Evolutionary conservation across 2,113 vertebrate species (phyloP).

Genomic region (Antennarius striatus): DNA sequence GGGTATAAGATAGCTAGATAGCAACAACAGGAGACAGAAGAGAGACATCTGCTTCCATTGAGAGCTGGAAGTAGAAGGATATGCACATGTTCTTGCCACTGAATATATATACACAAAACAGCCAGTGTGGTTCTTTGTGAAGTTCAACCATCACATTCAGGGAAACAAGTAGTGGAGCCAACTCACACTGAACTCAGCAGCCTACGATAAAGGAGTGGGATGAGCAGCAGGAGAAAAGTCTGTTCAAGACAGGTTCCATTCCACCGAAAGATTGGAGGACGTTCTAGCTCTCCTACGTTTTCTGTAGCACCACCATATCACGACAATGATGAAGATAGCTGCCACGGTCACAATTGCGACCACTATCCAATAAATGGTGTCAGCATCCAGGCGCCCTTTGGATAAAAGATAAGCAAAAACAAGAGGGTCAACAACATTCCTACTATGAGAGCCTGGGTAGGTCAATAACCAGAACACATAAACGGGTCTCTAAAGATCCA

Average conservation of each 20-base stretch:
- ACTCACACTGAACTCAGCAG: slow-evolving; percentile 82
- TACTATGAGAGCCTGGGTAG: too few relatives aligned
- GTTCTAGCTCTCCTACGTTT: slow-evolving; percentile 79
- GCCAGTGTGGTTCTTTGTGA: slow-evolving; percentile 11
- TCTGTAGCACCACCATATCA: slow-evolving; percentile 48
- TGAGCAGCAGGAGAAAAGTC: too few relatives aligned
- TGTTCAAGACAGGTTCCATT: too few relatives aligned
- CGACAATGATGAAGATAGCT: too few relatives aligned
- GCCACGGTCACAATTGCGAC: slow-evolving; percentile 69
- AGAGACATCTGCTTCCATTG: too few relatives aligned
- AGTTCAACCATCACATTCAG: slow-evolving; percentile 11
- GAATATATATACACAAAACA: slow-evolving; percentile 31
- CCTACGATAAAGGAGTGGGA: too few relatives aligned
- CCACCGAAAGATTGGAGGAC: slow-evolving; percentile 65
- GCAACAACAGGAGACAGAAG: too few relatives aligned
- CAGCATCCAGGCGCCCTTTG: slow-evolving; percentile 71
- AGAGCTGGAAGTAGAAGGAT: too few relatives aligned
- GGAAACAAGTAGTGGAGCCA: slow-evolving; percentile 67
- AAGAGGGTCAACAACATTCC: not conserved
- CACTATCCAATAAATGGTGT: too few relatives aligned
- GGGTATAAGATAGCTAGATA: too few relatives aligned
- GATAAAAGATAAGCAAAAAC: slow-evolving; percentile 16
- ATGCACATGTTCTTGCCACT: too few relatives aligned
- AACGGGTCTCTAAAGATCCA: not conserved
- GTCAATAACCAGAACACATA: not conserved